Evolutionary conservation across 2,888 invertebrate species (phyloP), one percentile per base, ranked within the genome.

Genomic region (Elmis aenea): DNA sequence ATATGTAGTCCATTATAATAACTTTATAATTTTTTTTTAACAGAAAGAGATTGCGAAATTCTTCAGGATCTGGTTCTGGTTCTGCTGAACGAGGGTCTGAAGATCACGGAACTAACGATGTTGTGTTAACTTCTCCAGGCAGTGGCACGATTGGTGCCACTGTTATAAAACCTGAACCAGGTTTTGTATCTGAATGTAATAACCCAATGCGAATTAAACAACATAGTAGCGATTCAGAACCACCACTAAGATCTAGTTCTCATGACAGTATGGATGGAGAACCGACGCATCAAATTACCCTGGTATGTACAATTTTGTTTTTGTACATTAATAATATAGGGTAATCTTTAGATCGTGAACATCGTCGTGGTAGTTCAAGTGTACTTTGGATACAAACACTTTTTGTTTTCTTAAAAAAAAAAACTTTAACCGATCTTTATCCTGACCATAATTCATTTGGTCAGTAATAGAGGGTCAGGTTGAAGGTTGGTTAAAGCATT

Each of bases 41-140:
- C 33, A 72, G 80, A 39, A 81, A 79, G 66, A 66, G 82, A 42
- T 66, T 81, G 57, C 66, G 81, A 50, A 82, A 81, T 64, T 74
- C 77, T 11, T 81, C 81, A 5, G 81, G 81, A 45, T 69, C 69
- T 5, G 67, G 68, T 5, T 70, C 72, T 51, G 75, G 74, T 23
- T 74, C 75, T 32, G 70, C 73, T 39, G 77, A 76, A 58, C 66
- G 74, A 35, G 68, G 67, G 38, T 67, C 72, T 3, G 73, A 74
- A 37, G 72, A 73, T 24, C 69, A 70, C 37, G 3, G 9, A 14
- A 15, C 31, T 13, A 68, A 68, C 50, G 74, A 74, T 60, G 68
- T 66, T 45, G 20, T 70, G 45, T 64, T 74, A 58, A 56, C 62
- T 10, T 69, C 73, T 23, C 70, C 72, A 45, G 62, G 64, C 12